Evolutionary conservation across 2,113 vertebrate genomes (phyloP).

Genomic region (Triplophysa tibetana): DNA sequence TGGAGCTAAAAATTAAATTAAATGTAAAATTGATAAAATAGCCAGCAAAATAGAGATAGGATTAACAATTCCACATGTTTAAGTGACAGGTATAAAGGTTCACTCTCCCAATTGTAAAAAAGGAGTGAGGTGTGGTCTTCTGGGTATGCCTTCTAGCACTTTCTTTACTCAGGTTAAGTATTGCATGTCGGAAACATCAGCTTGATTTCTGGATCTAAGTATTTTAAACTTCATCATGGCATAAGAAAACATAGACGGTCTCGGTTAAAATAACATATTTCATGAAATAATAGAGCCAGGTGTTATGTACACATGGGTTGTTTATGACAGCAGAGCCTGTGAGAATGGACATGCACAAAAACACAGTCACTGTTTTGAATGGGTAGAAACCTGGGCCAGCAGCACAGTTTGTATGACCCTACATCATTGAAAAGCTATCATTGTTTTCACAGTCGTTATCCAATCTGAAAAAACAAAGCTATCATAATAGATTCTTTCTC

Average conservation of each 20-base stretch:
- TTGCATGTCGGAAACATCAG: too few species aligned
- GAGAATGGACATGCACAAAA: constrained; percentile 44
- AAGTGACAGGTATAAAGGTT: too few species aligned
- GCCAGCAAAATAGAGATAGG: too few species aligned
- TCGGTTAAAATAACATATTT: not conserved
- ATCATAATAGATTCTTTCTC: constrained; percentile 52
- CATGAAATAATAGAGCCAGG: not conserved
- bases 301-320: constrained; percentile 8
- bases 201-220: too few species aligned
- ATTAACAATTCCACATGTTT: too few species aligned
- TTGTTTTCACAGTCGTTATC: constrained; percentile 59
- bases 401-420: constrained; percentile 51
- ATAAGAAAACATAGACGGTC: not conserved
- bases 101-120: too few species aligned
- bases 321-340: constrained; percentile 14
- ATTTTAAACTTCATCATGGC: too few species aligned
- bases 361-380: constrained; percentile 69
- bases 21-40: too few species aligned
- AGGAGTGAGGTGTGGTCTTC: too few species aligned
- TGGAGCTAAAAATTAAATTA: too few species aligned
- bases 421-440: constrained; percentile 52
- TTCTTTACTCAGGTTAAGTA: too few species aligned
- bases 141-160: too few species aligned
- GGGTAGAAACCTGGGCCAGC: constrained; percentile 59
- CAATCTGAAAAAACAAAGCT: constrained; percentile 43